Base-by-base conservation (phyloP, 2,888 invertebrate species). In the Argyresthia goedartella region DNA sequence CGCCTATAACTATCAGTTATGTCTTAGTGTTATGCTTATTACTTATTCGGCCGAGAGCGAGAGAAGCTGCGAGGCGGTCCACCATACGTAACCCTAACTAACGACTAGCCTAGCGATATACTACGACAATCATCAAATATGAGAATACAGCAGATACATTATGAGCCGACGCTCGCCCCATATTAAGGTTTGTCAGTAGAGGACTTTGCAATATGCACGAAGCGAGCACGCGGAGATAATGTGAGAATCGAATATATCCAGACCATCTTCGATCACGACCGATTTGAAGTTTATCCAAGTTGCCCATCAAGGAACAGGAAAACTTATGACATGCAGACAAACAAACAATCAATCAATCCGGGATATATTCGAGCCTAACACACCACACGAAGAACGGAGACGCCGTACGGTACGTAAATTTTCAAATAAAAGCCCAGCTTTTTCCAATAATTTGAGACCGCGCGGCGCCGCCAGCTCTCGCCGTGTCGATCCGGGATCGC, bases 361-460 rank as follows among this genome's bases (percentile, higher is more conserved):
- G n/a, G n/a, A n/a, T n/a, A n/a, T n/a, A n/a, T n/a, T n/a, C n/a
- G n/a, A n/a, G n/a, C n/a, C n/a, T n/a, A n/a, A n/a, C n/a, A n/a
- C n/a, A n/a, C n/a, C n/a, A n/a, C n/a, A n/a, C n/a, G n/a, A n/a
- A n/a, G n/a, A n/a, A n/a, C n/a, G n/a, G n/a, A n/a, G n/a, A n/a
- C n/a, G n/a, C n/a, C n/a, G n/a, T n/a, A n/a, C n/a, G n/a, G n/a
- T n/a, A n/a, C n/a, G 14, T 11, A 43, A 43, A 43, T 43, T n/a
- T 54, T 57, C 58, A 59, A 59, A 54, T 54, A 60, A 65, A 67
- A 66, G 64, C 56, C 61, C 55, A 68, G 60, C 65, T 68, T 66
- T 36, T n/a, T n/a, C n/a, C n/a, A n/a, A n/a, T n/a, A n/a, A 36
- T 9, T 36, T 36, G 8, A 36, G 36, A 36, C n/a, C n/a, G n/a